A percentile compares a stretch with the other conserved stretches of the same genome.
Conservation (phyloP, 2,888 invertebrate species). For the Alloscopus bannaensis region DNA sequence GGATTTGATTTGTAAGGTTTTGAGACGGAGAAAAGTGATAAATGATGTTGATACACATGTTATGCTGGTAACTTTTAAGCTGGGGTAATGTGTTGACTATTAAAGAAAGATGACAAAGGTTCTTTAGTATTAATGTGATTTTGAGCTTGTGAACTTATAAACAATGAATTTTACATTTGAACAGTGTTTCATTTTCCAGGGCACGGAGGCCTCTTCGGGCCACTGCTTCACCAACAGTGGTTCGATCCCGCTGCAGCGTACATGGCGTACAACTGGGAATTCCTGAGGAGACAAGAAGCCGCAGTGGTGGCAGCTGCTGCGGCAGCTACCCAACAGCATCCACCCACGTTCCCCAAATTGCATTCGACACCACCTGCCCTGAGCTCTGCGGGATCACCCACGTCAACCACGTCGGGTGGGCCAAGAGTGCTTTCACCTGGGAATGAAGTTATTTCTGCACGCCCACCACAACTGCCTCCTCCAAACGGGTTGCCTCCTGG, state of each 20-base stretch:
- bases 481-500: slow-evolving; percentile 25
- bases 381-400: slow-evolving; percentile 47
- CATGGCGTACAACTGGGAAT: slow-evolving; percentile 85
- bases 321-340: slow-evolving; percentile 39
- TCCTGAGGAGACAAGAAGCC: slow-evolving; percentile 80
- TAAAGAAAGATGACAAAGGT: not conserved
- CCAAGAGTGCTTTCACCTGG: slow-evolving; percentile 43
- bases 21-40: not conserved
- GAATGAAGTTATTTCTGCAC: slow-evolving; percentile 18
- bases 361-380: slow-evolving; percentile 39
- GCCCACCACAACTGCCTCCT: slow-evolving; percentile 30
- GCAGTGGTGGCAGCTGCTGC: slow-evolving; percentile 59
- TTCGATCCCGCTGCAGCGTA: slow-evolving; percentile 86
- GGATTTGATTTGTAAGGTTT: too few species aligned
- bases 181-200: slow-evolving; percentile 73
- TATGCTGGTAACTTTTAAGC: too few species aligned
- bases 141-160: not conserved
- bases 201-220: slow-evolving; percentile 84
- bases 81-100: slow-evolving; percentile 17
- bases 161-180: slow-evolving; percentile 24
- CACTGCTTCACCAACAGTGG: slow-evolving; percentile 84
- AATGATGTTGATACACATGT: too few species aligned
- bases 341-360: slow-evolving; percentile 22
- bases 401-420: slow-evolving; percentile 37
- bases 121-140: not conserved